Evolutionary conservation across 2,797 vertebrate genomes (phyloP), one percentile per base, ranked within the genome.

Genomic region (Euthynnus affinis): DNA sequence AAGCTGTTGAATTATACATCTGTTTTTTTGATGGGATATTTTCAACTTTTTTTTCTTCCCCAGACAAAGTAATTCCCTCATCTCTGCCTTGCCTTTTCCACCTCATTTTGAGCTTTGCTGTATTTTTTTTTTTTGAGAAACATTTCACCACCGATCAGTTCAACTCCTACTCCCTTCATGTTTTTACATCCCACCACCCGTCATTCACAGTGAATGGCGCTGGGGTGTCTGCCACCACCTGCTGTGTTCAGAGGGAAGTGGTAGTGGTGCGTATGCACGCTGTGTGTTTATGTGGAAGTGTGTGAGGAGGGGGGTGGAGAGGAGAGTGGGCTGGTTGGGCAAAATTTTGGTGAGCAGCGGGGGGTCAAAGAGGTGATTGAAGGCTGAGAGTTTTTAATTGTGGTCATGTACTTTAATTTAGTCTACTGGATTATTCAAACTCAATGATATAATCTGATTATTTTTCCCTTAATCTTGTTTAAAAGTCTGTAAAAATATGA

Each of bases 1-100:
- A 85, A 89, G 71, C 81, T 85, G 76, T 52, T 92, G 88, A 91
- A 92, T 93, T 90, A 91, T 88, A 89, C 87, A 93, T 89, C 52
- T 77, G 76, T 34, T 78, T 89, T 89, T 91, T 87, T 85, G 85
- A 88, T 83, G 70, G 82, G 85, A 80, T 87, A 83, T 90, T 91
- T 87, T 87, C 67, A n/a, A 81, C 73, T 62, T 80, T 71, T 49
- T 60, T 29, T 60, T 44, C 51, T 49, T 29, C 2, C 0, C 15
- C 14, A n/a, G 17, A 74, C 76, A 76, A 86, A 83, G 80, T 81
- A 74, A 85, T 80, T 78, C 55, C 77, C 13, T 25, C 58, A 17
- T 76, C 71, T 69, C 58, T 49, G 69, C 66, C 44, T 75, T 71
- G 62, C 74, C 46, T 77, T 84, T 76, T 85, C 68, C 75, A 53